Evolutionary conservation across 2,113 vertebrate species (phyloP).

Genomic region (Psilopsiagon aymara): DNA sequence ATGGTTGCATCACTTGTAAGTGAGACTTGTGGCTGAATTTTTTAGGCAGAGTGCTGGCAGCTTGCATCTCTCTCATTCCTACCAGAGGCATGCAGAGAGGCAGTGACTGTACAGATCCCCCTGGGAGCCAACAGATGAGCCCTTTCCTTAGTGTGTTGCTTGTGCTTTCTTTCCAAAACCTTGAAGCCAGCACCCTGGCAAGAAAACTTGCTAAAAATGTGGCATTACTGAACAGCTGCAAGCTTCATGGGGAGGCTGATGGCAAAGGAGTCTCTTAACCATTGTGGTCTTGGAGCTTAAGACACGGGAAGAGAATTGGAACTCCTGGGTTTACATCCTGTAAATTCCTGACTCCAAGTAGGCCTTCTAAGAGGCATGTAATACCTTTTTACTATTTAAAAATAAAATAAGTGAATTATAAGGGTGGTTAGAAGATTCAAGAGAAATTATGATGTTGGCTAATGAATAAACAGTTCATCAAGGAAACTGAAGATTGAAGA

Average conservation of each 20-base stretch:
- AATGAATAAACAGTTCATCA: not conserved
- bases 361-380: not conserved
- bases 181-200: not conserved
- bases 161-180: not conserved
- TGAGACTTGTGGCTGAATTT: not conserved
- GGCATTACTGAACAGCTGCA: not conserved
- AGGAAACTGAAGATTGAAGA: not conserved
- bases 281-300: not conserved
- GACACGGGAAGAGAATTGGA: not conserved
- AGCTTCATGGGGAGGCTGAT: not conserved
- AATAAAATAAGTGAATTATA: not conserved
- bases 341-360: not conserved
- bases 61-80: accelerated
- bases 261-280: not conserved
- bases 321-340: not conserved
- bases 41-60: not conserved
- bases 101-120: accelerated
- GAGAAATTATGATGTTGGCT: not conserved
- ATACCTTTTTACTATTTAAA: not conserved
- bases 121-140: not conserved
- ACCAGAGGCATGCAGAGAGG: not conserved
- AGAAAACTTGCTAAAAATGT: not conserved
- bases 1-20: not conserved
- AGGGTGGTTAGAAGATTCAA: not conserved
- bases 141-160: not conserved